Percentiles rank a stretch among this genome's conserved stretches.
Evolutionary conservation across 2,113 vertebrate genomes (phyloP).

Genomic region (Oenanthe oenanthe): DNA sequence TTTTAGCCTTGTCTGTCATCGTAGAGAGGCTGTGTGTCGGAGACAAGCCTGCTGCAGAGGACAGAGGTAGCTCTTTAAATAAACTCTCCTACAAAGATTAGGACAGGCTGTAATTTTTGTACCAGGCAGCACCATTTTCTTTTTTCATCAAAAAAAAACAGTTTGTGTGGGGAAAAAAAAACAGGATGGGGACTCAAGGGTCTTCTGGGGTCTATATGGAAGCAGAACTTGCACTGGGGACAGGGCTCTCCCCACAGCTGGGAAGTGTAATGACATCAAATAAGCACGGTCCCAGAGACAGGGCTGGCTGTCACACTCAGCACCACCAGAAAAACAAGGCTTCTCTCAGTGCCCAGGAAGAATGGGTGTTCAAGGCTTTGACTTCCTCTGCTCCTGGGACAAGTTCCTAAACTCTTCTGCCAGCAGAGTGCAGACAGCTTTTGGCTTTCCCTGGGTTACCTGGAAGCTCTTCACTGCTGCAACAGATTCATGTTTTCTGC

Average conservation of each 20-base stretch:
- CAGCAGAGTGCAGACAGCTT: not conserved
- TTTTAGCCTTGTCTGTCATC: constrained; percentile 56
- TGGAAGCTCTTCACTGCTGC: not conserved
- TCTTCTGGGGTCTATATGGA: not conserved
- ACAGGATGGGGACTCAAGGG: not conserved
- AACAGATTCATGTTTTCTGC: not conserved
- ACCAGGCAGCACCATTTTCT: not conserved
- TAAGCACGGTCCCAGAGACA: not conserved
- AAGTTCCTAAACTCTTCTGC: not conserved
- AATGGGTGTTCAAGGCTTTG: not conserved
- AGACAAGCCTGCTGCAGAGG: constrained; percentile 6
- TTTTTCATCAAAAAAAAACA: not conserved
- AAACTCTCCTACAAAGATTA: constrained; percentile 2
- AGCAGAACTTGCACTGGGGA: not conserved
- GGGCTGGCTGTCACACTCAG: accelerated
- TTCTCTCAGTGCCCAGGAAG: not conserved
- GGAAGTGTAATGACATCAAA: not conserved
- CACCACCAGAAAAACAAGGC: not conserved
- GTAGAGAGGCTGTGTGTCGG: not conserved
- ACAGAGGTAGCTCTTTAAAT: constrained; percentile 47
- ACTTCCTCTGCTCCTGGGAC: not conserved
- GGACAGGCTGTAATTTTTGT: not conserved
- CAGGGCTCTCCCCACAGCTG: not conserved
- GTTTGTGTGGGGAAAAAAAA: accelerated
- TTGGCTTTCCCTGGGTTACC: not conserved